phyloP scores from a whole-genome alignment of 2,113 vertebrate genomes.

The Eudyptes chrysolophus region DNA sequence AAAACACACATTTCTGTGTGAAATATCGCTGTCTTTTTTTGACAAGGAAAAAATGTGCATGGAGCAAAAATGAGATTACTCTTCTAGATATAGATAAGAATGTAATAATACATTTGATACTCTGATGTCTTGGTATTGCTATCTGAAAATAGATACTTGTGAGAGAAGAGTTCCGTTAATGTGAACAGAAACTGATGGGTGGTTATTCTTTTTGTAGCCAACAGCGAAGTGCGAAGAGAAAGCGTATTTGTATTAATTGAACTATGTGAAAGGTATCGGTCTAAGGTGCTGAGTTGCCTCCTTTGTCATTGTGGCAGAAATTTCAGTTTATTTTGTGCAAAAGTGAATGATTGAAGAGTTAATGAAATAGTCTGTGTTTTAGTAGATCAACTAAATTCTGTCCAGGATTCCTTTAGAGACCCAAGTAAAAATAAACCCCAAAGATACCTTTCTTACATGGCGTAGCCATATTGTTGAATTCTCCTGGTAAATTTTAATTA shows the following conservation, averaged over 20 bases:
- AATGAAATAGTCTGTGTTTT: background rate
- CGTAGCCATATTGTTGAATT: background rate
- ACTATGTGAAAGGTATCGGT: background rate
- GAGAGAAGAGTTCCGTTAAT: background rate
- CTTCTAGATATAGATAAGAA: background rate
- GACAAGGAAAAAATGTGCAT: background rate
- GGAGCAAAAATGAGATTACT: background rate
- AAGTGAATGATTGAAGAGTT: background rate
- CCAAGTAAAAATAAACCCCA: background rate
- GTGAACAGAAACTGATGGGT: background rate
- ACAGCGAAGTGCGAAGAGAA: background rate
- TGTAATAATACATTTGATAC: background rate
- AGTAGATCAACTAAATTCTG: background rate
- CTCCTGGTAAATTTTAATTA: background rate
- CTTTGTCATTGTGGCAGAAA: background rate
- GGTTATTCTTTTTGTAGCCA: background rate
- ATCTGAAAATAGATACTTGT: background rate
- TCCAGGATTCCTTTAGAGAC: background rate
- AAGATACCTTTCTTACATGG: rapidly evolving
- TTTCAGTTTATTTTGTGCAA: background rate
- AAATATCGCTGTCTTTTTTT: background rate
- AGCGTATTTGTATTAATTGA: background rate
- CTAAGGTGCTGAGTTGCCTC: background rate
- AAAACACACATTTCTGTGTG: background rate
- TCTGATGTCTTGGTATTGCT: background rate